Conservation (phyloP, 2,888 invertebrate genomes). For the Parnassius smintheus region DNA sequence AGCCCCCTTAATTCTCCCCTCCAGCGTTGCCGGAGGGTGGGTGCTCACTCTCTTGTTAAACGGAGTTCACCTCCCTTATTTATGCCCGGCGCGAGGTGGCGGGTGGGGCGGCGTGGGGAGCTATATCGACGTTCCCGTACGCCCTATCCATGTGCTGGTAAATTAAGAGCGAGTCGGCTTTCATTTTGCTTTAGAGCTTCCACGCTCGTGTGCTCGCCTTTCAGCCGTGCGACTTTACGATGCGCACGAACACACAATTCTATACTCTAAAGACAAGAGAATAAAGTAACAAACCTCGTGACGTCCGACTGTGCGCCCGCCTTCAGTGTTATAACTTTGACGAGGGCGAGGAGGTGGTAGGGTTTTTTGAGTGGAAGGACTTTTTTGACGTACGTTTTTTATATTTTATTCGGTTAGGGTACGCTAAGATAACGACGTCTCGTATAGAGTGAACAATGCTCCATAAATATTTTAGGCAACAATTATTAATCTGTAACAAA, state of each 20-base stretch:
- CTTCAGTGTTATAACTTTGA: slow-evolving; percentile 75
- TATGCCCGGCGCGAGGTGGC: slow-evolving; percentile 59
- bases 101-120: slow-evolving; percentile 50
- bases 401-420: slow-evolving; percentile 79
- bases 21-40: slow-evolving; percentile 60
- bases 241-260: slow-evolving; percentile 52
- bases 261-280: slow-evolving; percentile 58
- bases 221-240: slow-evolving; percentile 56
- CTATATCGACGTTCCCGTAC: slow-evolving; percentile 64
- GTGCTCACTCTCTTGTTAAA: slow-evolving; percentile 74
- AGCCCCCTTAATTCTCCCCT: slow-evolving; percentile 75
- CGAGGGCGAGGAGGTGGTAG: slow-evolving; percentile 55
- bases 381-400: slow-evolving; percentile 81
- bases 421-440: slow-evolving; percentile 78
- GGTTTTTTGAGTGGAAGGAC: slow-evolving; percentile 78
- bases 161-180: slow-evolving; percentile 81
- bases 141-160: slow-evolving; percentile 70
- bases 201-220: slow-evolving; percentile 78
- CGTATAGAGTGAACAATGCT: slow-evolving; percentile 62
- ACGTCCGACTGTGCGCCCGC: slow-evolving; percentile 42
- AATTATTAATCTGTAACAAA: background rate
- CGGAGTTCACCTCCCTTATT: slow-evolving; percentile 77
- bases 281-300: slow-evolving; percentile 58
- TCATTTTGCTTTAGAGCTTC: slow-evolving; percentile 79
- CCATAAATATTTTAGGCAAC: slow-evolving; percentile 39